Base-by-base conservation (phyloP, 1,140 invertebrate species). In the Nephila pilipes region DNA sequence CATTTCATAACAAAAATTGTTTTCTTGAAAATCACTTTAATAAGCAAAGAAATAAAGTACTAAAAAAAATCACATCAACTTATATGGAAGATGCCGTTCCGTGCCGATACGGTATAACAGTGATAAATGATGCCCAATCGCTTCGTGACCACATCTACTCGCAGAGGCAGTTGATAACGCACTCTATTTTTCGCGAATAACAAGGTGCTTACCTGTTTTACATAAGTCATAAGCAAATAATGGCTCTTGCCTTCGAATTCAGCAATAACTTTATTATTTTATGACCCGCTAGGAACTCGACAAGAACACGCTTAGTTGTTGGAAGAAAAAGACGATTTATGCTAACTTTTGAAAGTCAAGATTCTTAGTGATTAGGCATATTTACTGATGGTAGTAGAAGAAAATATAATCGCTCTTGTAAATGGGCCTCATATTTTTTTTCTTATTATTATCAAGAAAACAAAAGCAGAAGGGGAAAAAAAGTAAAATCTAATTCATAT, bases 221-320 rank as follows among this genome's bases (percentile, higher is more conserved):
- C 87, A 88, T 88, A 88, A 65, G 25, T 88, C 87, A 88, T 88
- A 88, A 88, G 87, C 87, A 88, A 88, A 88, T 88, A 88, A 88
- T 88, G 38, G 65, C n/a, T 69, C 87, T 58, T 46, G 16, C 87
- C 46, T 88, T 88, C 25, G 32, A 75, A 69, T 69, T 69, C 75
- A 69, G 60, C 87, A 88, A 63, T 63, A 88, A 38, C 87, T 88
- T 88, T 88, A 88, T 88, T 88, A 88, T 88, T 88, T 88, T 58
- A 88, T 88, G 87, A 88, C 87, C 60, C 85, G 20, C 5, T n/a
- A 55, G 22, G 57, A 38, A 25, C 55, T 55, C 20, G 10, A 54
- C 80, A n/a, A 29, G 80, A n/a, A 20, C 75, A 25, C 20, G 38
- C 85, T n/a, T 32, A n/a, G 36, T 55, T 25, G 38, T 8, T 20